Evolutionary conservation across 2,797 vertebrate genomes (phyloP).

Genomic region (Arrhamphus sclerolepis): DNA sequence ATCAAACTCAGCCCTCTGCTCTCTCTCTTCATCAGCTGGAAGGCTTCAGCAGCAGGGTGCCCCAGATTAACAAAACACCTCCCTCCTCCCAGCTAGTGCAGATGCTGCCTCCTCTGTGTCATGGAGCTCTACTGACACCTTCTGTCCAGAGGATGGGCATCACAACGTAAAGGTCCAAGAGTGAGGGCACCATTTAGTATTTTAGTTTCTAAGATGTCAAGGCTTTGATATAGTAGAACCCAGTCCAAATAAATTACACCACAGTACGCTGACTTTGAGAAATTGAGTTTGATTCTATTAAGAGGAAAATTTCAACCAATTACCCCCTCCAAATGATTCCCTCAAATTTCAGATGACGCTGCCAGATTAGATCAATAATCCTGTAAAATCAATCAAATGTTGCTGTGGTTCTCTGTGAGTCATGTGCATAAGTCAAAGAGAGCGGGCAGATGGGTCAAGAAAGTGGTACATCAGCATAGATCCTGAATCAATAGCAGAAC

Average conservation of each 20-base stretch:
- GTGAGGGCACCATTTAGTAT: accelerated
- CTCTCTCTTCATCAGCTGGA: conserved; percentile 70
- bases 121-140: conserved; percentile 62
- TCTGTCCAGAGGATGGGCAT: conserved; percentile 17
- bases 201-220: not conserved
- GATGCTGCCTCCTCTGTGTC: conserved; percentile 12
- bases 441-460: not conserved
- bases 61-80: conserved; percentile 70
- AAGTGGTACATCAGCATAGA: conserved; percentile 32
- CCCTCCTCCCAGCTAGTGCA: conserved; percentile 47
- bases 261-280: not conserved
- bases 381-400: too few species aligned
- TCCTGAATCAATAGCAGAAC: conserved; percentile 49
- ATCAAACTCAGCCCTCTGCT: conserved; percentile 68
- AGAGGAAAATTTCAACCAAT: not conserved
- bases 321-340: not conserved
- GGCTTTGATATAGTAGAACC: not conserved
- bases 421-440: not conserved
- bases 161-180: too few species aligned
- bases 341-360: too few species aligned
- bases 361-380: too few species aligned
- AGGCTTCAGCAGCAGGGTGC: conserved; percentile 74
- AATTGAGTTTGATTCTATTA: not conserved
- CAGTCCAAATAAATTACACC: not conserved
- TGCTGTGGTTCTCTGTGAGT: not conserved